Conservation (phyloP, 2,797 vertebrate genomes). For the Propithecus deckenii region DNA sequence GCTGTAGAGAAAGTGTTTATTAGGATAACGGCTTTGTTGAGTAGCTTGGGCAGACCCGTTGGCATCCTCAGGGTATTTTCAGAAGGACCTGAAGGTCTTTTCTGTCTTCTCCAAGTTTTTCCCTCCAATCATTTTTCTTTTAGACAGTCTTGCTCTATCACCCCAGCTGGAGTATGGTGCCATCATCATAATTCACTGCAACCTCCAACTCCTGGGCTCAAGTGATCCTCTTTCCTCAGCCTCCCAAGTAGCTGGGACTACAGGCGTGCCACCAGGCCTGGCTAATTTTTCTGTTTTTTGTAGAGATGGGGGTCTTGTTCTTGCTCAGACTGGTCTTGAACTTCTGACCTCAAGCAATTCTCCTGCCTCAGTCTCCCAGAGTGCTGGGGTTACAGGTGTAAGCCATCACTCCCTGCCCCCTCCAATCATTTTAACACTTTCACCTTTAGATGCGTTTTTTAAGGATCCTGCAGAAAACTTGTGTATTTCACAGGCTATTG, state of each 20-base stretch:
- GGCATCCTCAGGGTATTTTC: neutral
- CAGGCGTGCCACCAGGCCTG: rapidly evolving
- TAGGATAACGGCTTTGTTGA: neutral
- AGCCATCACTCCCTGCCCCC: neutral
- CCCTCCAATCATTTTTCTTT: neutral
- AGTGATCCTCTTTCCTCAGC: too few species aligned
- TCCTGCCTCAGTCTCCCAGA: neutral
- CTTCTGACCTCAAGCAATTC: too few species aligned
- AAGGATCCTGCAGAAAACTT: neutral
- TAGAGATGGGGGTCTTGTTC: too few species aligned
- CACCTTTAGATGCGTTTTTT: neutral
- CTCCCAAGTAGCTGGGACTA: too few species aligned
- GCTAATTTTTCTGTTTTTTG: too few species aligned
- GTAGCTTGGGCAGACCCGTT: neutral
- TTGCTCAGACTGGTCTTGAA: too few species aligned
- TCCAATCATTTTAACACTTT: neutral
- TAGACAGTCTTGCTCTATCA: too few species aligned
- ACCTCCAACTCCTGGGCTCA: too few species aligned
- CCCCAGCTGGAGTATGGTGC: too few species aligned
- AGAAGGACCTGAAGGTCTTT: neutral
- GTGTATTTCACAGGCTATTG: neutral
- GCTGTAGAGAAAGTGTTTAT: neutral
- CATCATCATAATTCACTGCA: too few species aligned
- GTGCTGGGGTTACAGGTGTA: neutral
- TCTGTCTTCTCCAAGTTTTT: neutral